A percentile compares a stretch with the other conserved stretches of the same genome.
Conservation (phyloP, 2,888 invertebrate species). For the Siphonodentalium dalli region DNA sequence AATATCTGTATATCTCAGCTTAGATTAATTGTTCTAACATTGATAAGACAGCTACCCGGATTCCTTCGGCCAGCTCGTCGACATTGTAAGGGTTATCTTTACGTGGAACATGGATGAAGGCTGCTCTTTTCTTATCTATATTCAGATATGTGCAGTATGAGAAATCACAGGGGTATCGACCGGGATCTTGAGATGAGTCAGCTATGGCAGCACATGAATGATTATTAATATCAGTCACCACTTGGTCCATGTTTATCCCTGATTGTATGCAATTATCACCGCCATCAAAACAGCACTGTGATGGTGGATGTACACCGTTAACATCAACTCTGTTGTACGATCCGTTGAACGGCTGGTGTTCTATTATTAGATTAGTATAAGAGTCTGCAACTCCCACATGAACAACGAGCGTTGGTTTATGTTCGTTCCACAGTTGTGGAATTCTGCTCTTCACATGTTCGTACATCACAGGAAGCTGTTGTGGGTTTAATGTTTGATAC, state of each 20-base stretch:
- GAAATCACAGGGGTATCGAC: constrained; percentile 84
- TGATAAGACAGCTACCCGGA: constrained; percentile 62
- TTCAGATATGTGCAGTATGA: constrained; percentile 80
- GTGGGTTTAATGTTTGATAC: too few species aligned
- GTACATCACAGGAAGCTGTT: constrained; percentile 72
- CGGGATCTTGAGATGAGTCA: too few species aligned
- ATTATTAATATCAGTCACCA: too few species aligned
- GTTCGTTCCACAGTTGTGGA: constrained; percentile 75
- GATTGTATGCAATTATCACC: constrained; percentile 65
- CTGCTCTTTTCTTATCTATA: constrained; percentile 70
- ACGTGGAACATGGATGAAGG: constrained; percentile 84
- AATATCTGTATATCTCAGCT: too few species aligned
- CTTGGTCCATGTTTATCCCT: constrained; percentile 63
- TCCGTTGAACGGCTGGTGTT: constrained; percentile 72
- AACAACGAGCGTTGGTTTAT: constrained; percentile 80
- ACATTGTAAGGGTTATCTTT: constrained; percentile 71
- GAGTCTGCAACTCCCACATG: constrained; percentile 79
- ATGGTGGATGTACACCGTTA: constrained; percentile 67
- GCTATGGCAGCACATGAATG: too few species aligned
- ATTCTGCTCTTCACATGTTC: constrained; percentile 73
- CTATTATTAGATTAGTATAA: constrained; percentile 74
- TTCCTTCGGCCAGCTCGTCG: constrained; percentile 70
- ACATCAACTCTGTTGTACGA: constrained; percentile 68
- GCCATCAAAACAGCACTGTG: constrained; percentile 67
- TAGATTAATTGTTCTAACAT: constrained; percentile 63